Evolutionary conservation across 2,797 vertebrate species (phyloP).

Genomic region (Malacoraja senta): DNA sequence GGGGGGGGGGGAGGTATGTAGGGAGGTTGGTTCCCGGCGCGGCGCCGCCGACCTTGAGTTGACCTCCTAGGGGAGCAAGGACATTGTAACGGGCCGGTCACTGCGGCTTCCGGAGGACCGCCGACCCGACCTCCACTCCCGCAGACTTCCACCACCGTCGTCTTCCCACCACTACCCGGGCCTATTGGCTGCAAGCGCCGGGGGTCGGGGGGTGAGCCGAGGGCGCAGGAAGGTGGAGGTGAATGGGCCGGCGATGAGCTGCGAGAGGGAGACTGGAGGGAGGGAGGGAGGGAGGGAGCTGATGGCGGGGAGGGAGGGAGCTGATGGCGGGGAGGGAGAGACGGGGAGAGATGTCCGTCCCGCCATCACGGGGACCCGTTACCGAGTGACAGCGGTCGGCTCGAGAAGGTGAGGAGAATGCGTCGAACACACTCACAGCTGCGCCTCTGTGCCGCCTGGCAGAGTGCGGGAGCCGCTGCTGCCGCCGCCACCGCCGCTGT

Average conservation of each 20-base stretch:
- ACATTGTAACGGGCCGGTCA: not conserved
- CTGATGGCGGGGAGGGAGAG: not conserved
- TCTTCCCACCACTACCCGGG: too few relatives aligned
- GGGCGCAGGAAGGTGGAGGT: too few relatives aligned
- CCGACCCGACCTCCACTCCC: not conserved
- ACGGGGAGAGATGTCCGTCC: too few relatives aligned
- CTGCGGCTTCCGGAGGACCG: not conserved
- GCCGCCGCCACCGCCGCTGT: too few relatives aligned
- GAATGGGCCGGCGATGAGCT: too few relatives aligned
- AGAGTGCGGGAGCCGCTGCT: not conserved
- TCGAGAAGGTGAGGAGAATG: too few relatives aligned
- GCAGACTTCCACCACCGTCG: not conserved
- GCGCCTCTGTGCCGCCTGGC: not conserved
- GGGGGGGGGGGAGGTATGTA: not conserved
- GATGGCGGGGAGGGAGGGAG: not conserved
- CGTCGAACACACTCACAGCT: not conserved
- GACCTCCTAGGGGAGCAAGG: constrained; percentile 15
- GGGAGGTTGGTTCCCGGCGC: too few relatives aligned
- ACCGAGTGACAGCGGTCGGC: not conserved
- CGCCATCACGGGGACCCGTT: not conserved
- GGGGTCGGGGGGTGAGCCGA: not conserved
- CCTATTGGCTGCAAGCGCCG: too few relatives aligned
- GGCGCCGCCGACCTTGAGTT: constrained; percentile 53
- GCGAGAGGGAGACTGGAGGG: not conserved
- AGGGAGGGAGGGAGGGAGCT: too few relatives aligned